Conservation (phyloP, 2,888 invertebrate species). For the Cryptocheilus praepositus region DNA sequence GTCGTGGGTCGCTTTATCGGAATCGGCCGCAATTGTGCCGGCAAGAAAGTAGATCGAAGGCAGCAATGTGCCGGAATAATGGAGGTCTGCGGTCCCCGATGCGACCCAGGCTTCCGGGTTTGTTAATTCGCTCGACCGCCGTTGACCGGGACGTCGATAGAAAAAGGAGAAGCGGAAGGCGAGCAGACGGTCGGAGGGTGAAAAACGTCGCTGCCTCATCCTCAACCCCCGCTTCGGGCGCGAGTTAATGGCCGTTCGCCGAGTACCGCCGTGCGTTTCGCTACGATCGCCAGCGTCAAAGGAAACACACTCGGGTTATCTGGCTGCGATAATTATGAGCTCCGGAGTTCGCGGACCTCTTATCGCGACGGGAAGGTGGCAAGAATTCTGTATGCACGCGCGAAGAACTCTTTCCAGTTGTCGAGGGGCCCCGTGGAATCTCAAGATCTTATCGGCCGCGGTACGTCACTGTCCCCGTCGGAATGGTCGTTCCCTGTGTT, state of each 20-base stretch:
- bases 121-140: constrained; percentile 20
- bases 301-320: constrained; percentile 13
- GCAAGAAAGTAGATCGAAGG: constrained; percentile 23
- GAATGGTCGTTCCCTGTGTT: too few species aligned
- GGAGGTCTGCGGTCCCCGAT: constrained; percentile 9
- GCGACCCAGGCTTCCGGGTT: constrained; percentile 16
- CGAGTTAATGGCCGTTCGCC: constrained; percentile 8
- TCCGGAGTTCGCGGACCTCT: background rate
- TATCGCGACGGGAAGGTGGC: constrained; percentile 10
- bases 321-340: constrained; percentile 19
- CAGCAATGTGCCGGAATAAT: constrained; percentile 23
- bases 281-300: background rate
- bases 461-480: too few species aligned
- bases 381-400: constrained; percentile 5
- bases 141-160: background rate
- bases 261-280: background rate
- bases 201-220: constrained; percentile 5
- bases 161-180: constrained; percentile 6
- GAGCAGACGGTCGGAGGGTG: background rate
- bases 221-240: background rate
- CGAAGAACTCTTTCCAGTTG: background rate
- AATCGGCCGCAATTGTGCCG: constrained; percentile 24
- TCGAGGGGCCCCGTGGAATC: background rate
- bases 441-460: too few species aligned
- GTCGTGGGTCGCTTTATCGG: constrained; percentile 22